Evolutionary conservation across 2,113 vertebrate species (phyloP).

Genomic region (Apteryx mantelli): DNA sequence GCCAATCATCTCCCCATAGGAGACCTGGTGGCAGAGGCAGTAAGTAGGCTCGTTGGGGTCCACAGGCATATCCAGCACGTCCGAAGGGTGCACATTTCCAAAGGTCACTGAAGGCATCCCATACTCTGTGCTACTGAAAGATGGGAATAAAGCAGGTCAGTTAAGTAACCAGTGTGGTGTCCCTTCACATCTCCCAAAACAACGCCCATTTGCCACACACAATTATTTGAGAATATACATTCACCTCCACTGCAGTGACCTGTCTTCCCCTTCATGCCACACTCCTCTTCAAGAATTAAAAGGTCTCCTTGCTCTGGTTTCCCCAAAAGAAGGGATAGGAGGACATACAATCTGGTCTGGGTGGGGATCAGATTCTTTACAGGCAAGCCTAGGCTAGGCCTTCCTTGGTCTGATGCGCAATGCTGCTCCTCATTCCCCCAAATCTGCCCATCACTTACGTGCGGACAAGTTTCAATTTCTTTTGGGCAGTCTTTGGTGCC

Average conservation of each 20-base stretch:
- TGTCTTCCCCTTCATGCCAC: not conserved
- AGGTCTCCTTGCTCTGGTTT: not conserved
- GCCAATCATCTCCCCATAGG: conserved; percentile 99
- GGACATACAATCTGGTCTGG: not conserved
- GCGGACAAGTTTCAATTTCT: conserved; percentile 94
- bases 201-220: not conserved
- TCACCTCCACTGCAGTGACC: not conserved
- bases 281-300: not conserved
- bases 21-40: conserved; percentile 98
- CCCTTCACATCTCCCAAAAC: not conserved
- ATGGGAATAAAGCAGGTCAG: conserved; percentile 22
- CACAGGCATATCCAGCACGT: conserved; percentile 98
- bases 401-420: not conserved
- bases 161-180: not conserved
- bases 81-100: conserved; percentile 92
- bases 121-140: conserved; percentile 87
- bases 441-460: conserved; percentile 77
- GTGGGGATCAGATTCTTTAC: not conserved
- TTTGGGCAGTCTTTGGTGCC: conserved; percentile 89
- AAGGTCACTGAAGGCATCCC: conserved; percentile 90
- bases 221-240: not conserved
- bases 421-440: not conserved
- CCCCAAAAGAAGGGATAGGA: not conserved
- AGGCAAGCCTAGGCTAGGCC: not conserved
- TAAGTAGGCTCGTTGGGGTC: conserved; percentile 98